Conservation (phyloP, 2,888 invertebrate genomes). For the Saturnia japonica region DNA sequence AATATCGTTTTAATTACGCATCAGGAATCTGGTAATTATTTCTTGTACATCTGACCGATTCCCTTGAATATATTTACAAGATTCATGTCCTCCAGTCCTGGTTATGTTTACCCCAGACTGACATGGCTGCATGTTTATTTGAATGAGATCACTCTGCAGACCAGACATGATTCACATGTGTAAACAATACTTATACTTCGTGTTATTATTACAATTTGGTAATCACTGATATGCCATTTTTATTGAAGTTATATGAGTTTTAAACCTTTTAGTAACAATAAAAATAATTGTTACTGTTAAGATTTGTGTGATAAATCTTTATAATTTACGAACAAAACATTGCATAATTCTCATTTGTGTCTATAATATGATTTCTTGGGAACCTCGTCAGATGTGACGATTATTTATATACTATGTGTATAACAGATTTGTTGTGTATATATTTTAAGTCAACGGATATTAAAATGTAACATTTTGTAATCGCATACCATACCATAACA, state of each 20-base stretch:
- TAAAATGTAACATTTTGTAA: not conserved
- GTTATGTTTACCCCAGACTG: not conserved
- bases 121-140: conserved; percentile 18
- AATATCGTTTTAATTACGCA: not conserved
- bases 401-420: no score
- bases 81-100: not conserved
- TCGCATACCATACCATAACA: no score
- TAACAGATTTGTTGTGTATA: not conserved
- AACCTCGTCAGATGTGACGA: not conserved
- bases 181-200: conserved; percentile 22
- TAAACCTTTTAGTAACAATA: not conserved
- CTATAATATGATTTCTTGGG: not conserved
- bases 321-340: not conserved
- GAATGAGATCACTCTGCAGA: conserved; percentile 17
- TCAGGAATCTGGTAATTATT: not conserved
- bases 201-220: conserved; percentile 19
- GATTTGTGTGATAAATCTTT: not conserved
- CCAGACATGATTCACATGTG: conserved; percentile 27
- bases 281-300: not conserved
- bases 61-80: not conserved
- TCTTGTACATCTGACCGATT: not conserved
- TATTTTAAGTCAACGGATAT: no score
- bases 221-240: conserved; percentile 14
- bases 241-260: not conserved
- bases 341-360: not conserved